Base-by-base conservation (phyloP, 1,140 invertebrate species). In the Penaeus japonicus region DNA sequence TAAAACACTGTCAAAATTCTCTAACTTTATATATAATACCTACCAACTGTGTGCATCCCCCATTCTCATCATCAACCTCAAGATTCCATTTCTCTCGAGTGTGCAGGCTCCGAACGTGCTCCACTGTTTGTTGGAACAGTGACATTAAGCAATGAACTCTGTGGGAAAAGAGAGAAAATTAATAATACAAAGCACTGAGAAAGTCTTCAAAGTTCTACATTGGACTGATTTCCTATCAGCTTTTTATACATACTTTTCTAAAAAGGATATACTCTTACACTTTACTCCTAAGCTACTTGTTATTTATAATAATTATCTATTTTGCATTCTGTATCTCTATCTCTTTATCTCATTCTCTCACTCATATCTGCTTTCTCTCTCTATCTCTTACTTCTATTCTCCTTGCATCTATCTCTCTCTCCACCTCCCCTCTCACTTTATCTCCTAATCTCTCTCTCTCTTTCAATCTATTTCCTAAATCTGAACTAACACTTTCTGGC, bases 1-100 rank as follows among this genome's bases (percentile, higher is more conserved):
- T 10, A 20, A 32, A 65, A 83, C 57, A 12, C 24, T 59, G 1
- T 54, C 30, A 70, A 75, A 84, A 55, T 24, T 65, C 24, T 59
- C 92, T 92, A 93, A 87, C 93, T 90, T 5, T 92, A 92, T 89
- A 87, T 80, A 79, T 90, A 47, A 90, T 89, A 85, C 92, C 94
- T 93, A 97, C 96, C 92, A 98, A 93, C 92, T 96, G 95, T 17
- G 97, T 98, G 57, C 97, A 95, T 53, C 96, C 96, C 32, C 96
- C 96, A 91, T 95, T 95, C 90, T 96, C 94, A 90, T 96, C 96
- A 91, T 95, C 95, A 89, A 97, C 96, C 90, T 97, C 96, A 81
- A 98, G 95, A 90, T 95, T 94, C 98, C 98, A 99, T 0, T 94
- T 96, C 93, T 99, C 98, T 91, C 96, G 95, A 62, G 94, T 94